Conservation (phyloP, 2,797 vertebrate species). For the Scarus forsteni region DNA sequence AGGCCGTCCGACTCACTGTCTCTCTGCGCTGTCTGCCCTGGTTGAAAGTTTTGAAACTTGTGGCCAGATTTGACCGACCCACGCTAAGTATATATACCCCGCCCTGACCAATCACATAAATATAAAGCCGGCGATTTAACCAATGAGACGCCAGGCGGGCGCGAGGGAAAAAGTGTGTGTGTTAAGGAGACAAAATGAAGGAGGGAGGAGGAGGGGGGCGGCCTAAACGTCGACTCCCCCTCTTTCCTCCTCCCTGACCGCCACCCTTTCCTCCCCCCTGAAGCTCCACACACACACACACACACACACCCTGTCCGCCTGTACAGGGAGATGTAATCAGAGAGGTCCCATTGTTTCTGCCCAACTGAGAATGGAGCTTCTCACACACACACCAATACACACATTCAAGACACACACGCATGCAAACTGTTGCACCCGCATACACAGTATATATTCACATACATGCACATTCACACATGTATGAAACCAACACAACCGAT, state of each 20-base stretch:
- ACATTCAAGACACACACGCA: conserved; percentile 18
- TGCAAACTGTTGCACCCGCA: not conserved
- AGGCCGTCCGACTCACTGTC: conserved; percentile 53
- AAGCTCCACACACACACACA: conserved; percentile 50
- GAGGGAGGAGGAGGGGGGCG: conserved; percentile 15
- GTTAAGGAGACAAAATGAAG: conserved; percentile 11
- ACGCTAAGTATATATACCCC: conserved; percentile 88
- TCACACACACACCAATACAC: conserved; percentile 58
- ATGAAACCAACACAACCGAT: not conserved
- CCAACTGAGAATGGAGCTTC: conserved; percentile 63
- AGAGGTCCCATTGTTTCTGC: conserved; percentile 78
- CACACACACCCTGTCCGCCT: conserved; percentile 57
- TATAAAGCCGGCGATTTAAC: conserved; percentile 59
- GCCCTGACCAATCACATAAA: conserved; percentile 86
- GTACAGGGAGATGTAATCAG: conserved; percentile 79
- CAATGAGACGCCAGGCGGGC: conserved; percentile 73
- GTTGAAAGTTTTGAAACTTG: conserved; percentile 83
- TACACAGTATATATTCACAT: not conserved
- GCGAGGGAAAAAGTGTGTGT: conserved; percentile 54
- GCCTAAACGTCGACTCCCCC: conserved; percentile 49
- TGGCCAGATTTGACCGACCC: conserved; percentile 84
- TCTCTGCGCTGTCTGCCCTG: conserved; percentile 59
- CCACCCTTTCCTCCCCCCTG: conserved; percentile 66
- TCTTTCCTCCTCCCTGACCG: conserved; percentile 55
- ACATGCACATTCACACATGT: conserved; percentile 1